A percentile compares a stretch with the other conserved stretches of the same genome.
These are phyloP conservation scores for Collichthys lucidus DNA, from an alignment of 2,113 vertebrate genomes.

Conservation along the genomic window DNA sequence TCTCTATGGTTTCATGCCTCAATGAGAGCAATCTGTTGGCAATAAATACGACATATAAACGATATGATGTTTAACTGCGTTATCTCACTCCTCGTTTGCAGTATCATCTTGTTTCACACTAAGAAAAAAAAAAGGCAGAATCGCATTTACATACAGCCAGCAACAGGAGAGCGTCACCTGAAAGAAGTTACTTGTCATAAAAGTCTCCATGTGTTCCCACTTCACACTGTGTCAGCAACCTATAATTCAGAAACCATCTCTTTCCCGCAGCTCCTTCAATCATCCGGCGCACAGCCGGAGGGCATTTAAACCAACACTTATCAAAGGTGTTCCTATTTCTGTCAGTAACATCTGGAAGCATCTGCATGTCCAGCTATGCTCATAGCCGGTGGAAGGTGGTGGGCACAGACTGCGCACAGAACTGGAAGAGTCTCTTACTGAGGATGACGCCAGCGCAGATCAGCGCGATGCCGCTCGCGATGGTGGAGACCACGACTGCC, in stretches of 20 bases:
- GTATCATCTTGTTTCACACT: slow-evolving; percentile 16
- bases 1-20: slow-evolving; percentile 21
- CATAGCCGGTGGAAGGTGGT: slow-evolving; percentile 84
- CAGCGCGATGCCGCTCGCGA: slow-evolving; percentile 86
- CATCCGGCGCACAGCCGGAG: slow-evolving; percentile 41
- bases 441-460: slow-evolving; percentile 88
- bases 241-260: background rate
- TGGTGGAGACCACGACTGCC: slow-evolving; percentile 86
- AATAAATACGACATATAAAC: slow-evolving; percentile 43
- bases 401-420: slow-evolving; percentile 80
- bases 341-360: slow-evolving; percentile 49
- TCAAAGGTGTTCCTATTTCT: slow-evolving; percentile 36
- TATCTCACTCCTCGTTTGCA: slow-evolving; percentile 19
- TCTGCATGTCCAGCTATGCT: slow-evolving; percentile 52
- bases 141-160: slow-evolving; percentile 20
- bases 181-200: slow-evolving; percentile 34
- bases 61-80: slow-evolving; percentile 2
- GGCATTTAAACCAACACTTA: slow-evolving; percentile 24
- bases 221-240: slow-evolving; percentile 1
- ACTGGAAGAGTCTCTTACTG: slow-evolving; percentile 88
- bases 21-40: slow-evolving; percentile 4
- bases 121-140: background rate
- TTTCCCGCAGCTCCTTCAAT: slow-evolving; percentile 18
- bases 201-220: slow-evolving; percentile 38
- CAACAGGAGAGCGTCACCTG: slow-evolving; percentile 27